Conservation (phyloP, 2,888 invertebrate genomes). For the Pharmacophagus antenor region DNA sequence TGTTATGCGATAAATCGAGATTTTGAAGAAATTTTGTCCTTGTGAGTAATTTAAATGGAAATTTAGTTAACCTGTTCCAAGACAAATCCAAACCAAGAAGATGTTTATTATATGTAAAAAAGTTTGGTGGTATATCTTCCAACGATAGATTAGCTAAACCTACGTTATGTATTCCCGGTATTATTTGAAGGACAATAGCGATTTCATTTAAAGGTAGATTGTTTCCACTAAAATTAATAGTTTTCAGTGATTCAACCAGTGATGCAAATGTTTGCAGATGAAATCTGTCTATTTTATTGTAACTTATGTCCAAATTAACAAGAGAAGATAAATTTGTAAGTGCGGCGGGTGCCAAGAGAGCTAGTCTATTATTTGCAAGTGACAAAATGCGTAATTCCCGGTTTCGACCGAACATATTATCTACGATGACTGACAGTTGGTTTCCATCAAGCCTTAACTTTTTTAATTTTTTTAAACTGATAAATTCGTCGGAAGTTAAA, state of each 20-base stretch:
- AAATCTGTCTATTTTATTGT: slow-evolving; percentile 86
- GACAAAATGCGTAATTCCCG: slow-evolving; percentile 77
- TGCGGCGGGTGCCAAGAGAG: slow-evolving; percentile 86
- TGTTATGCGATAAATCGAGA: slow-evolving; percentile 88
- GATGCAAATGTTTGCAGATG: slow-evolving; percentile 83
- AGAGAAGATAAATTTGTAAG: slow-evolving; percentile 87
- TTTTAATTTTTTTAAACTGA: slow-evolving; percentile 83
- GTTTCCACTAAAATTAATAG: slow-evolving; percentile 86
- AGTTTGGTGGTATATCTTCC: slow-evolving; percentile 77
- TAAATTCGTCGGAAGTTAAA: slow-evolving; percentile 86
- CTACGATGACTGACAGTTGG: slow-evolving; percentile 87
- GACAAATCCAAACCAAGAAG: slow-evolving; percentile 86
- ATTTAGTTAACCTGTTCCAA: slow-evolving; percentile 83
- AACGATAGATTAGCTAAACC: slow-evolving; percentile 82
- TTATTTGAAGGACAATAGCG: slow-evolving; percentile 78
- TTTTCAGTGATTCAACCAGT: slow-evolving; percentile 82
- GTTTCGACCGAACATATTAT: slow-evolving; percentile 84
- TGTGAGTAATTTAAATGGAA: slow-evolving; percentile 79
- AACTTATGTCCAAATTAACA: slow-evolving; percentile 86
- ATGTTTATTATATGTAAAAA: slow-evolving; percentile 81
- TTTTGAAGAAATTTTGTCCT: slow-evolving; percentile 81
- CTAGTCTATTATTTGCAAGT: slow-evolving; percentile 87
- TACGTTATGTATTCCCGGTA: slow-evolving; percentile 80
- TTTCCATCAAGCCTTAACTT: slow-evolving; percentile 87
- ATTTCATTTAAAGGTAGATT: slow-evolving; percentile 80